Evolutionary conservation across 2,797 vertebrate genomes (phyloP), one percentile per base, ranked within the genome.

Genomic region (Synaphobranchus kaupii): DNA sequence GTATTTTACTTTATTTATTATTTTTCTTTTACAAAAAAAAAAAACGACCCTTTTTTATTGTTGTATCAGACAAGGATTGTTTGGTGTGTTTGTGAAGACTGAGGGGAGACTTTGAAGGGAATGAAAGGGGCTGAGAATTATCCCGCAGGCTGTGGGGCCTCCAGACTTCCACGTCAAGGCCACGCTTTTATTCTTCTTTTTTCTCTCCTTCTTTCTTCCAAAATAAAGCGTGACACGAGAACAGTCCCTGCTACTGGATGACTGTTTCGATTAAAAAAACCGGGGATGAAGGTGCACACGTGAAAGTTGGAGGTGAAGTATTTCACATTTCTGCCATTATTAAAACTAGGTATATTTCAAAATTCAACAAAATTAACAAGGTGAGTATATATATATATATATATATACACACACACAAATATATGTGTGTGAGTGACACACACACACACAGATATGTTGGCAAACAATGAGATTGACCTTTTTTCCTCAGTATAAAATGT

Each of bases 101-200:
- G 93, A 93, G 93, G 92, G 92, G 92, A 92, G 90, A 94, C 90
- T 93, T 92, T 93, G 92, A 94, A 92, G 90, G 91, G 90, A 94
- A 94, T 94, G 87, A 91, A 90, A 92, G 89, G 91, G 92, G 80
- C 73, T 87, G 89, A 71, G 87, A 89, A 90, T 86, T 84, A 88
- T 54, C 83, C 83, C 86, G 88, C 86, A 86, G 88, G 82, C 63
- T 81, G 89, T 88, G 71, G 90, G 56, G 84, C 90, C 90, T 92
- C 90, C 92, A 93, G 92, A 92, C 92, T 92, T 86, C 89, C 84
- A 89, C 39, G 56, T 93, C 92, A 93, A 94, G 93, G 94, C 73
- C 25, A 34, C 85, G 87, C 84, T 88, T 80, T 89, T 80, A 90
- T 93, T 92, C 83, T 83, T 56, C 76, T 88, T 31, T 71, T 71